These are phyloP conservation scores for Agonum fuliginosum DNA, from an alignment of 2,888 invertebrate species.

Conservation along the genomic window DNA sequence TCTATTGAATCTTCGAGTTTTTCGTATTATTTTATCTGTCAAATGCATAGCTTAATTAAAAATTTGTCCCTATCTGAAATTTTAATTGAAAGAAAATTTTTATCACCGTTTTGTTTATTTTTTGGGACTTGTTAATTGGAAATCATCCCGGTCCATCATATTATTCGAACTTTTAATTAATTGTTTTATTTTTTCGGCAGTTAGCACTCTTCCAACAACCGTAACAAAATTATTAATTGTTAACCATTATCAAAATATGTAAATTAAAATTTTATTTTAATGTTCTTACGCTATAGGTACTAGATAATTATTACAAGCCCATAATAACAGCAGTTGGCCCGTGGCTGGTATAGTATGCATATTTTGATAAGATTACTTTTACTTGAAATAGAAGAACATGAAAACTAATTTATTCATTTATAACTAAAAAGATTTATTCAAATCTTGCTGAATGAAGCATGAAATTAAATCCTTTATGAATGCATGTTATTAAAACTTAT, in stretches of 20 bases:
- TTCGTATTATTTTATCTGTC: conserved; percentile 44
- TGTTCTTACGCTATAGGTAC: too few species aligned
- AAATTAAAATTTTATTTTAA: not conserved
- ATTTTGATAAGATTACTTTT: not conserved
- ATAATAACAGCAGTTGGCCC: too few species aligned
- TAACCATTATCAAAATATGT: not conserved
- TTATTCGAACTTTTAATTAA: not conserved
- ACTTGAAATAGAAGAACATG: not conserved
- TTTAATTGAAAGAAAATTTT: conserved; percentile 55
- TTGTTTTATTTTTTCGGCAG: not conserved
- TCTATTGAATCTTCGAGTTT: conserved; percentile 43
- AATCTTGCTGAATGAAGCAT: too few species aligned
- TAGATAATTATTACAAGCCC: too few species aligned
- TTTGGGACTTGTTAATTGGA: conserved; percentile 43
- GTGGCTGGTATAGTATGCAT: too few species aligned
- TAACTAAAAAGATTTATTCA: too few species aligned
- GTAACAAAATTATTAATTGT: not conserved
- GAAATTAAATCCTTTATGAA: too few species aligned
- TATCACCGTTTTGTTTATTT: conserved; percentile 54
- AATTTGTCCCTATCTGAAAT: conserved; percentile 34
- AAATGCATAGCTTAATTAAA: conserved; percentile 52
- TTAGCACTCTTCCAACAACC: too few species aligned
- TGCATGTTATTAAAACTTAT: too few species aligned
- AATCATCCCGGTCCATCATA: not conserved
- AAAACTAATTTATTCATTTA: too few species aligned